Base-by-base conservation (phyloP, 2,888 invertebrate species). In the Luperina testacea region DNA sequence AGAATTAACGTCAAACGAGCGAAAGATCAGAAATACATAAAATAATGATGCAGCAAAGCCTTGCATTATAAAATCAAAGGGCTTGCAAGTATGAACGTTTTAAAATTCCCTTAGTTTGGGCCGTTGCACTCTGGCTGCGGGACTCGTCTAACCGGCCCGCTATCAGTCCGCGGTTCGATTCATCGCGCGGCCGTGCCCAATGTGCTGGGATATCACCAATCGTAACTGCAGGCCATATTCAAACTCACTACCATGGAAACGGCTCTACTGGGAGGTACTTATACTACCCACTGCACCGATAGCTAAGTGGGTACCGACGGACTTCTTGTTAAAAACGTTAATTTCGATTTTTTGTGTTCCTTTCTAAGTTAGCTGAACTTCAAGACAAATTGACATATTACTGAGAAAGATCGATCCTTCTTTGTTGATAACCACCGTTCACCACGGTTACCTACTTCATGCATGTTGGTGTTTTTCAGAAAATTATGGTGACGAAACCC, bases 81-180 rank as follows among this genome's bases (percentile, higher is more conserved):
- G 94, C 94, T 95, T 90, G 93, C 93, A 92, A 94, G 95, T 94
- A 94, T 91, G 93, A 93, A 92, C 94, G 94, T 94, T 96, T 96
- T 95, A 95, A 96, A 95, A 95, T 94, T 95, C 95, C 95, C 95
- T 95, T 92, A 93, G 96, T 95, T 96, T 96, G 96, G 97, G 96
- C 94, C 96, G 94, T 96, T 97, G 97, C 96, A 96, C 97, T 95
- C 94, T 87, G 91, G 91, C 92, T 91, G 91, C 90, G 92, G 94
- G 96, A 96, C 96, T 94, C 94, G 96, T 96, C 94, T 95, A 96
- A 97, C 97, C 97, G 97, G 96, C 95, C 96, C 93, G 90, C 95
- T 96, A 97, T 97, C 96, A 95, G 96, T 92, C 92, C 94, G 92
- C 92, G 92, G 93, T 92, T 92, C 96, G 96, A 96, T 95, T 95